Evolutionary conservation across 2,113 vertebrate genomes (phyloP).

Genomic region (Nesogale talazaci): DNA sequence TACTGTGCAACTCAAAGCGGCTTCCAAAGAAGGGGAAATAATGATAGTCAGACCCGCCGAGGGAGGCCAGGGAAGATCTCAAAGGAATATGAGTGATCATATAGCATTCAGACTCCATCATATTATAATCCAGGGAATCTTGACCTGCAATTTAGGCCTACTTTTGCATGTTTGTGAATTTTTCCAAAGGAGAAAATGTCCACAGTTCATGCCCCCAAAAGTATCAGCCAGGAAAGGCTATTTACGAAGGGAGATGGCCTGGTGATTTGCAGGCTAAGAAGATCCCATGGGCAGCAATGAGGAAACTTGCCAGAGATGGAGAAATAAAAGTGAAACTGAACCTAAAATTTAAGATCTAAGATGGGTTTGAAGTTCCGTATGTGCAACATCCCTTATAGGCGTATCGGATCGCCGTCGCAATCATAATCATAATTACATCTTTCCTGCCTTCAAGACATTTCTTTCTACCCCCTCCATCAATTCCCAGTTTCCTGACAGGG

Average conservation of each 20-base stretch:
- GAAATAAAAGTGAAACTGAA: not conserved
- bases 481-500: not conserved
- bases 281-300: not conserved
- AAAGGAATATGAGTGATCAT: not conserved
- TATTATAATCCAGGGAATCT: not conserved
- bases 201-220: not conserved
- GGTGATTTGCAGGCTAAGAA: not conserved
- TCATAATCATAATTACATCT: not conserved
- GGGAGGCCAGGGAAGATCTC: not conserved
- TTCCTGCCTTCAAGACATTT: not conserved
- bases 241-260: not conserved
- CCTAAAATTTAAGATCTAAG: not conserved
- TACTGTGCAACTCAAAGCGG: not conserved
- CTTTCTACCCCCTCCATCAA: not conserved
- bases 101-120: not conserved
- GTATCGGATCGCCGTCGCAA: not conserved
- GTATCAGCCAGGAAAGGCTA: not conserved
- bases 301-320: not conserved
- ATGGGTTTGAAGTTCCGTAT: not conserved
- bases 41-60: too few species aligned
- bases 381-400: not conserved
- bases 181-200: slow-evolving; percentile 4
- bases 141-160: not conserved
- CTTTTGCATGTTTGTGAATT: not conserved
- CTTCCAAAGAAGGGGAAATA: not conserved